Percentiles rank a stretch among this genome's conserved stretches.
Evolutionary conservation across 2,113 vertebrate genomes (phyloP).

Genomic region (Gopherus evgoodei): DNA sequence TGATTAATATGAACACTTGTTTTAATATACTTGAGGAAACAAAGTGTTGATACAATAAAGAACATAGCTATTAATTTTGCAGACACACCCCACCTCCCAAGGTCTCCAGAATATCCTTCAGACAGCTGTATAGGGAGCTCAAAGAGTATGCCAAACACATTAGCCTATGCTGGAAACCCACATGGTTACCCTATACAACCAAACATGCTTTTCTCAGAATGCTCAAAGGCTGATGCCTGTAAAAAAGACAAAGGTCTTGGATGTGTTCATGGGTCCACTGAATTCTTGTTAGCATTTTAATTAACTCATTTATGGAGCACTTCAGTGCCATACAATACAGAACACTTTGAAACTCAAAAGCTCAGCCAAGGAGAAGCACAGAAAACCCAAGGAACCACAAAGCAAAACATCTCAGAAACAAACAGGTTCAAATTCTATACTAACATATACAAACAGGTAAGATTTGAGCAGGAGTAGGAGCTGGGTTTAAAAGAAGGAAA

Average conservation of each 20-base stretch:
- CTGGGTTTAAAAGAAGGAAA: not conserved
- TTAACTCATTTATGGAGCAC: not conserved
- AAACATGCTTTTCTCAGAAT: not conserved
- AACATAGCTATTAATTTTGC: slow-evolving; percentile 73
- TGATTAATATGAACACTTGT: not conserved
- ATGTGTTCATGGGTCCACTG: not conserved
- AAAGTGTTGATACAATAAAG: slow-evolving; percentile 72
- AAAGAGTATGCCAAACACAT: not conserved
- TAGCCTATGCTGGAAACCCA: not conserved
- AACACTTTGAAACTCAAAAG: not conserved
- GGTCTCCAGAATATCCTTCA: not conserved
- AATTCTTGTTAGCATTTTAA: not conserved
- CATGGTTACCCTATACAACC: not conserved
- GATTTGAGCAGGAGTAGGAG: not conserved
- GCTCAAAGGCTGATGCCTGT: not conserved
- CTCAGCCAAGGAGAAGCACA: not conserved
- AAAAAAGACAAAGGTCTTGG: not conserved
- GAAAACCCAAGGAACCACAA: not conserved
- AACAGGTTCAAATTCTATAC: not conserved
- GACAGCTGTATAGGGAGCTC: slow-evolving; percentile 18
- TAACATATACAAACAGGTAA: not conserved
- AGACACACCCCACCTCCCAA: not conserved
- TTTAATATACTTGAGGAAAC: not conserved
- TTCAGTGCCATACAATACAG: not conserved
- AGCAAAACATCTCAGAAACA: not conserved